Percentiles rank a stretch among this genome's conserved stretches.
These are phyloP conservation scores for Lasioglossum pauxillum DNA, from an alignment of 2,888 invertebrate genomes.

Conservation along the genomic window DNA sequence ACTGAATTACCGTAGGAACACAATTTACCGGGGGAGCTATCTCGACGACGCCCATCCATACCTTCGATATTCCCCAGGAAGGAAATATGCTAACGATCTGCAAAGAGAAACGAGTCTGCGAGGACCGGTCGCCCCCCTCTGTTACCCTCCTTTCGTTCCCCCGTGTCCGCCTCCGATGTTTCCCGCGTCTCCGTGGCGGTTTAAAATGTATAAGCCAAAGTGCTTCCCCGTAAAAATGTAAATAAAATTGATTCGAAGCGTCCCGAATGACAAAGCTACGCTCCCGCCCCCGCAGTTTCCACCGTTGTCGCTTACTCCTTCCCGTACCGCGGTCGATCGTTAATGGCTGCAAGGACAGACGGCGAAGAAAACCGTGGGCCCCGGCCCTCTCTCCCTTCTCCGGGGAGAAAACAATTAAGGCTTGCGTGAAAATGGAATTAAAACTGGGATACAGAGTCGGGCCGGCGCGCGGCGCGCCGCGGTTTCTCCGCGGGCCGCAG, in stretches of 20 bases:
- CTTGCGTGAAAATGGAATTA: conserved; percentile 54
- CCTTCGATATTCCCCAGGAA: conserved; percentile 61
- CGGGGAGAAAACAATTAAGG: conserved; percentile 47
- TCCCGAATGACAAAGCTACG: background rate
- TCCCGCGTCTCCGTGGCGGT: conserved; percentile 8
- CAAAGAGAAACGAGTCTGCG: conserved; percentile 54
- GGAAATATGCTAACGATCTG: conserved; percentile 70
- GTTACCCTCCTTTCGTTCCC: too few relatives aligned
- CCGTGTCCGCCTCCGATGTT: background rate
- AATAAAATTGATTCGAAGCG: conserved; percentile 47
- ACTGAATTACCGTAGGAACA: conserved; percentile 70
- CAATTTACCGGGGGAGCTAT: conserved; percentile 67
- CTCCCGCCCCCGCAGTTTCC: conserved; percentile 1
- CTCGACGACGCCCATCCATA: conserved; percentile 42
- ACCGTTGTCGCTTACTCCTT: background rate
- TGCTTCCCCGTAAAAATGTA: conserved; percentile 43
- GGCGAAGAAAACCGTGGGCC: background rate
- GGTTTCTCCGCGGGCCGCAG: conserved; percentile 17
- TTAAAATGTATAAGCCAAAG: conserved; percentile 37
- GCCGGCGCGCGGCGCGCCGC: background rate
- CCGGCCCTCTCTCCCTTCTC: background rate
- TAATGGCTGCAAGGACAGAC: background rate
- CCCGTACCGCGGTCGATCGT: conserved; percentile 8
- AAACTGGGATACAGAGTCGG: conserved; percentile 33
- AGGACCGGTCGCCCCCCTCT: background rate